Evolutionary conservation across 2,888 invertebrate genomes (phyloP).

Genomic region (Cantharis flavilabris): DNA sequence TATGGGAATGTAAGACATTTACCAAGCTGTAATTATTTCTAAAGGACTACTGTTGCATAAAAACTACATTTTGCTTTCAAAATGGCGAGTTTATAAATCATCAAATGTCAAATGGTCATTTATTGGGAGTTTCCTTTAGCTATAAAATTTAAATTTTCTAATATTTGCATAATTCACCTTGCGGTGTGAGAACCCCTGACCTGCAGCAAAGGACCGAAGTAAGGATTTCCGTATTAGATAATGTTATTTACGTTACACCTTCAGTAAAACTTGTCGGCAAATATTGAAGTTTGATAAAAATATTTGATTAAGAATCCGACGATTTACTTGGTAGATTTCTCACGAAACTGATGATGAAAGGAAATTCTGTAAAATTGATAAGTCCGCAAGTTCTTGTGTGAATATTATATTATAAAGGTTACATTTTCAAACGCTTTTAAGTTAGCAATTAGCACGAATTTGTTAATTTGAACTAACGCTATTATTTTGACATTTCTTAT

Average conservation of each 20-base stretch:
- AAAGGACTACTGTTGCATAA: conserved; percentile 1
- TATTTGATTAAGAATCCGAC: conserved; percentile 10
- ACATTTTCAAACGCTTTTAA: neutral
- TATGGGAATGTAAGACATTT: neutral
- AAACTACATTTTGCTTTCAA: neutral
- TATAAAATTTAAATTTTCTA: neutral
- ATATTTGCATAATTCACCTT: neutral
- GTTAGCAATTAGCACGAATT: neutral
- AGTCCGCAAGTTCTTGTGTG: neutral
- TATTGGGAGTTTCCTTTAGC: neutral
- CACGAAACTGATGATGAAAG: neutral
- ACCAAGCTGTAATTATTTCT: neutral
- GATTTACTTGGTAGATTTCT: conserved; percentile 2
- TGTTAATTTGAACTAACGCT: neutral
- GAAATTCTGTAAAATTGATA: neutral
- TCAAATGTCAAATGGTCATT: neutral
- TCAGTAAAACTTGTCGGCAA: neutral
- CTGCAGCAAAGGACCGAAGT: neutral
- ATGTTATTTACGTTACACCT: neutral
- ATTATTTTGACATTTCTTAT: neutral
- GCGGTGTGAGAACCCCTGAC: neutral
- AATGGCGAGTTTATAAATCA: neutral
- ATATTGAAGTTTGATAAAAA: conserved; percentile 13
- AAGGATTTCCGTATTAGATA: neutral
- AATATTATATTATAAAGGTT: neutral